Evolutionary conservation across 2,888 invertebrate genomes (phyloP).

Genomic region (Ganaspis brasiliensis): DNA sequence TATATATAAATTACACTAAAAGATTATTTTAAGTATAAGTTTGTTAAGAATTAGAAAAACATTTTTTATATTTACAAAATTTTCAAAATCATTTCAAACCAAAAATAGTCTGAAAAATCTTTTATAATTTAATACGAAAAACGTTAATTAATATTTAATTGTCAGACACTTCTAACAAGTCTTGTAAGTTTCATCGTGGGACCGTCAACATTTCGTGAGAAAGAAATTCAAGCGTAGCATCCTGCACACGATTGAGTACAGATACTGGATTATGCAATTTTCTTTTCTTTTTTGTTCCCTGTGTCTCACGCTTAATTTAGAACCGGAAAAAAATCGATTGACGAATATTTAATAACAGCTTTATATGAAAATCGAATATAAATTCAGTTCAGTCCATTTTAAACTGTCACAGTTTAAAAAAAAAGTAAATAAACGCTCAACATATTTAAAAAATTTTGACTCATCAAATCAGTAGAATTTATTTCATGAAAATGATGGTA

Average conservation of each 20-base stretch:
- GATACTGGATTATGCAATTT: conserved; percentile 20
- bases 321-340: conserved; percentile 12
- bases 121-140: not conserved
- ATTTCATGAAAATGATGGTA: not conserved
- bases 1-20: no score
- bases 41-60: no score
- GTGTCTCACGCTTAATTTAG: conserved; percentile 7
- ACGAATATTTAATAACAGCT: conserved; percentile 12
- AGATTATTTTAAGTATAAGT: no score
- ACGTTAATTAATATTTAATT: conserved; percentile 1
- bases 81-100: no score
- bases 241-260: conserved; percentile 18
- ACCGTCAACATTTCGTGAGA: conserved; percentile 18
- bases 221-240: conserved; percentile 20
- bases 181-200: conserved; percentile 8
- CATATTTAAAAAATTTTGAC: not conserved
- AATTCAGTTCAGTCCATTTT: not conserved
- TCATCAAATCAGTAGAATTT: not conserved
- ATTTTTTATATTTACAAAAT: no score
- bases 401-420: not conserved
- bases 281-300: conserved; percentile 18
- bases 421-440: not conserved
- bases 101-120: no score
- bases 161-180: conserved; percentile 10
- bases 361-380: not conserved